Conservation (phyloP, 2,888 invertebrate species). For the Diaphora mendica region DNA sequence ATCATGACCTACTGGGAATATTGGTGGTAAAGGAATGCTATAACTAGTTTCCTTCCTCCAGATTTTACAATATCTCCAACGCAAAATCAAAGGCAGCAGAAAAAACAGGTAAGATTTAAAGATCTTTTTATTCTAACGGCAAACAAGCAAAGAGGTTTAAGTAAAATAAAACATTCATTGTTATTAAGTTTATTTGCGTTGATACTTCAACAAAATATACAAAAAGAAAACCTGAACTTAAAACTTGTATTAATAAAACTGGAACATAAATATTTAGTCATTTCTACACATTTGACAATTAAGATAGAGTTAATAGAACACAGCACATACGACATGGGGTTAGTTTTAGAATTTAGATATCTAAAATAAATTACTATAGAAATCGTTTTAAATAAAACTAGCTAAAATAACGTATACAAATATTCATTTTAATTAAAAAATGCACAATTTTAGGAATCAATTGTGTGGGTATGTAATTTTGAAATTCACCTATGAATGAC, state of each 20-base stretch:
- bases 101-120: not conserved
- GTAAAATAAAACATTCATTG: not conserved
- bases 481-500: not conserved
- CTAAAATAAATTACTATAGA: slow-evolving; percentile 57
- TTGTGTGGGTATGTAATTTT: not conserved
- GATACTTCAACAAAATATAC: not conserved
- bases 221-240: slow-evolving; percentile 1
- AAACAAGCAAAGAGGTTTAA: not conserved
- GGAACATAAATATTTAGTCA: not conserved
- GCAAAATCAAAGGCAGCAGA: not conserved
- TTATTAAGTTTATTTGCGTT: not conserved
- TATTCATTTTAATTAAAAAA: not conserved
- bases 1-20: no score
- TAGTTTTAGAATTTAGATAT: slow-evolving; percentile 1
- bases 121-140: not conserved
- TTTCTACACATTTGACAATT: not conserved
- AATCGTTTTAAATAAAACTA: slow-evolving; percentile 18
- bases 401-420: slow-evolving; percentile 10
- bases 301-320: not conserved
- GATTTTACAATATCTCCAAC: not conserved
- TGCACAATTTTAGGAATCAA: slow-evolving; percentile 7
- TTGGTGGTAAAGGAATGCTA: no score
- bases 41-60: no score
- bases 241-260: not conserved
- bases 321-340: not conserved